Base-by-base conservation (phyloP, 2,113 vertebrate genomes). In the Calyptomena viridis region DNA sequence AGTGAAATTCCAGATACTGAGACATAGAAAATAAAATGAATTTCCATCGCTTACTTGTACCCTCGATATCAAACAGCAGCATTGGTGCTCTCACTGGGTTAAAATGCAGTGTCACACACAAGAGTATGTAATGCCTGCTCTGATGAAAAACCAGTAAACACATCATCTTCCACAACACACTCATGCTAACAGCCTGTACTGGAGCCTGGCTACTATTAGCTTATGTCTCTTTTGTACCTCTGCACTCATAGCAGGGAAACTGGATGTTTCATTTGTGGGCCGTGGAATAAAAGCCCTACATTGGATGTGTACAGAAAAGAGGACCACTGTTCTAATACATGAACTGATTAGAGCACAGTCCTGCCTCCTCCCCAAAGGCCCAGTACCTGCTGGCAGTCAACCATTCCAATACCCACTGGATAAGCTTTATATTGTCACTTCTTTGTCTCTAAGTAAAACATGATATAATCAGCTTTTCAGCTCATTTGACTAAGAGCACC, bases 181-280 rank as follows among this genome's bases (percentile, higher is more conserved):
- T 76, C 62, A 35, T 59, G 40, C 46, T 40, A 86, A 46, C 25
- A 53, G 62, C 19, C 46, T 10, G 5, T 11, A 59, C 15, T 53
- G 35, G 31, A 79, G 58, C n/a, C 40, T 52, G 55, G n/a, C 67
- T 83, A 27, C 9, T 8, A 28, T 23, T 40, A 76, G 2, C 42
- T 42, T 31, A 6, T 1, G 0, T 4, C 2, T 53, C 27, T 74
- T 80, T 44, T 39, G 0, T 2, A 25, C 15, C 30, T 59, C 64
- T 44, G 42, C 9, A 27, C 22, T 21, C 14, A 20, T 2, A 71
- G 37, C 52, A 77, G 20, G 47, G 27, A 80, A 83, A 66, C 10
- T 5, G 9, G 24, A 28, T 35, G 46, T 53, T 55, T 49, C 3
- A 3, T 44, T 60, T 50, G 73, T 46, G 16, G 55, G 66, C n/a